phyloP scores from a whole-genome alignment of 2,797 vertebrate species.

The Holocentrus rufus region DNA sequence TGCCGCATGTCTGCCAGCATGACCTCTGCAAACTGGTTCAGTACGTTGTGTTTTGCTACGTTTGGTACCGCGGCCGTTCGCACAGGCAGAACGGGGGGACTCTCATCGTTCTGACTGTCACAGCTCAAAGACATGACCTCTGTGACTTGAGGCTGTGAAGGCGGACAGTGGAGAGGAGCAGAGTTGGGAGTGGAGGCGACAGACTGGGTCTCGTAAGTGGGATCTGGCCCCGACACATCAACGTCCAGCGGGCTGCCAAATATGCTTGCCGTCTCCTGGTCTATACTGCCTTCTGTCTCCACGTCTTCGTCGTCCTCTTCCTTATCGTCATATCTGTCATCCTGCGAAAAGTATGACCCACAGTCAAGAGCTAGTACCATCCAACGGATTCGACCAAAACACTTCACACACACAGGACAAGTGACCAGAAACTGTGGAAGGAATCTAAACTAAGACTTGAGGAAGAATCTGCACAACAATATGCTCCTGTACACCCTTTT shows the following conservation, averaged over 20 bases:
- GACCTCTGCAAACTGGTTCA: slow-evolving; percentile 52
- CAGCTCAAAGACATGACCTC: slow-evolving; percentile 33
- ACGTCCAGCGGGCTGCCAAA: slow-evolving; percentile 30
- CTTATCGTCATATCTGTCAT: slow-evolving; percentile 37
- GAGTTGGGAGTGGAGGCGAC: slow-evolving; percentile 4
- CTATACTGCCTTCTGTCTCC: slow-evolving; percentile 49
- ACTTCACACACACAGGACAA: no score
- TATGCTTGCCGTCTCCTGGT: slow-evolving; percentile 46
- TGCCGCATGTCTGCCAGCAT: slow-evolving; percentile 62
- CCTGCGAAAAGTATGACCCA: slow-evolving; percentile 24
- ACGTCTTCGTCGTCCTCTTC: slow-evolving; percentile 39
- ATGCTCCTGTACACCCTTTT: no score
- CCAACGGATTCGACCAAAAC: no score
- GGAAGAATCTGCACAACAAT: no score
- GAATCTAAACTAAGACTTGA: neutral
- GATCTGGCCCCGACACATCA: slow-evolving; percentile 17
- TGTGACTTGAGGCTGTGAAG: slow-evolving; percentile 17
- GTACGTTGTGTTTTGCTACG: slow-evolving; percentile 10
- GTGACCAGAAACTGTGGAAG: neutral
- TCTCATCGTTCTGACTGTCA: neutral
- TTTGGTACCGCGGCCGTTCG: neutral
- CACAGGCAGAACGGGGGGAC: neutral
- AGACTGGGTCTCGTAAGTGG: slow-evolving; percentile 15
- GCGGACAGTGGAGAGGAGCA: slow-evolving; percentile 1
- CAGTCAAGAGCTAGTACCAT: neutral